Evolutionary conservation across 2,797 vertebrate genomes (phyloP).

Genomic region (Chaenodraco wilsoni): DNA sequence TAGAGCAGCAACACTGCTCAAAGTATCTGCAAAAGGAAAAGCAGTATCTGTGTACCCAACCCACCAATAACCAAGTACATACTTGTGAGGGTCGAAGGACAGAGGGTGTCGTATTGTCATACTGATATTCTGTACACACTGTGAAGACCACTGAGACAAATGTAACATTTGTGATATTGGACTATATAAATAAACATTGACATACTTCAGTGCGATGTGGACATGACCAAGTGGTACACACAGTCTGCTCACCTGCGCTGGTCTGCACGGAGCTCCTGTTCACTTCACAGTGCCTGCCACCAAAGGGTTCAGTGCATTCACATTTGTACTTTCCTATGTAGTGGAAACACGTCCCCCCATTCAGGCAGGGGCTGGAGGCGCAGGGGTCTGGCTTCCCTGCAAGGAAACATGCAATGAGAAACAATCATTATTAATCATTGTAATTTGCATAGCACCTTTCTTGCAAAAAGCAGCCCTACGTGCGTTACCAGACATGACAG

Average conservation of each 20-base stretch:
- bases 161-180: no score
- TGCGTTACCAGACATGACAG: neutral
- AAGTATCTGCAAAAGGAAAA: constrained; percentile 63
- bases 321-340: constrained; percentile 99
- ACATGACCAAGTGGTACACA: constrained; percentile 24
- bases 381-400: constrained; percentile 96
- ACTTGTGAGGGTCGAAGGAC: neutral
- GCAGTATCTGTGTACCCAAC: constrained; percentile 28
- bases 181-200: no score
- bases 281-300: constrained; percentile 92
- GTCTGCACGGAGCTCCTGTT: constrained; percentile 72
- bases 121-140: no score
- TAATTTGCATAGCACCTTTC: neutral
- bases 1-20: constrained; percentile 72
- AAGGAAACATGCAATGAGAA: constrained; percentile 43
- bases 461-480: neutral
- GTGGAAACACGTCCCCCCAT: constrained; percentile 97
- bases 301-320: constrained; percentile 90
- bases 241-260: constrained; percentile 73
- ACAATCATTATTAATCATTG: neutral
- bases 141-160: no score
- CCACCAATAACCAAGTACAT: constrained; percentile 11
- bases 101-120: no score
- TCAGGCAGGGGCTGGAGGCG: constrained; percentile 93
- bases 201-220: constrained; percentile 24